Percentiles rank a stretch among this genome's conserved stretches.
Conservation (phyloP, 1,140 invertebrate species). For the Drosophila albomicans region DNA sequence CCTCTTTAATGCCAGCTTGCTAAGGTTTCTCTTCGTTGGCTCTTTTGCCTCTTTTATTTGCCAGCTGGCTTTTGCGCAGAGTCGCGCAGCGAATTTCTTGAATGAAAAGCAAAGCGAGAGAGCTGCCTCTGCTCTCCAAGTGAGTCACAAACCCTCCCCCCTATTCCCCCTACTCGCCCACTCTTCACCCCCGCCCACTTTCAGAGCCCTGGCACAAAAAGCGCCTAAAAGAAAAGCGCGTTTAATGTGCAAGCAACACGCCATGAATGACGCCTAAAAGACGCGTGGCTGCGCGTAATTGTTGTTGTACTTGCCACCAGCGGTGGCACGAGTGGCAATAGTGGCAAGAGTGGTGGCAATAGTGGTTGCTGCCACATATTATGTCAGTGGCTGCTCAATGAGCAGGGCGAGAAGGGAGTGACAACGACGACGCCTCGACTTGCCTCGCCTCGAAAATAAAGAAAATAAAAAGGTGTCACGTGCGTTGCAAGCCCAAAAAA, state of each 20-base stretch:
- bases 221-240: conserved; percentile 38
- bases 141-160: conserved; percentile 51
- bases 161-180: not conserved
- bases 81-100: conserved; percentile 56
- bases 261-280: conserved; percentile 81
- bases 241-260: conserved; percentile 69
- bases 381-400: conserved; percentile 36
- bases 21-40: conserved; percentile 67
- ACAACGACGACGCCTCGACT: conserved; percentile 13
- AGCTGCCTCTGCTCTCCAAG: conserved; percentile 34
- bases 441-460: not conserved
- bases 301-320: conserved; percentile 26
- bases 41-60: conserved; percentile 17
- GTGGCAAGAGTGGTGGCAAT: not conserved
- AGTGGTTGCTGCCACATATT: conserved; percentile 23
- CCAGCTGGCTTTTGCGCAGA: conserved; percentile 55
- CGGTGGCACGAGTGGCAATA: no score
- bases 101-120: conserved; percentile 62
- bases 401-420: not conserved
- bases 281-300: conserved; percentile 52
- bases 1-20: conserved; percentile 7
- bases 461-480: conserved; percentile 57
- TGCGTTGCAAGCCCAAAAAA: conserved; percentile 11
- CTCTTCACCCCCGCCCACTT: not conserved
- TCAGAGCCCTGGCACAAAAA: conserved; percentile 5